These are phyloP conservation scores for Graptemys geographica DNA, from an alignment of 2,797 vertebrate genomes.

Conservation along the genomic window DNA sequence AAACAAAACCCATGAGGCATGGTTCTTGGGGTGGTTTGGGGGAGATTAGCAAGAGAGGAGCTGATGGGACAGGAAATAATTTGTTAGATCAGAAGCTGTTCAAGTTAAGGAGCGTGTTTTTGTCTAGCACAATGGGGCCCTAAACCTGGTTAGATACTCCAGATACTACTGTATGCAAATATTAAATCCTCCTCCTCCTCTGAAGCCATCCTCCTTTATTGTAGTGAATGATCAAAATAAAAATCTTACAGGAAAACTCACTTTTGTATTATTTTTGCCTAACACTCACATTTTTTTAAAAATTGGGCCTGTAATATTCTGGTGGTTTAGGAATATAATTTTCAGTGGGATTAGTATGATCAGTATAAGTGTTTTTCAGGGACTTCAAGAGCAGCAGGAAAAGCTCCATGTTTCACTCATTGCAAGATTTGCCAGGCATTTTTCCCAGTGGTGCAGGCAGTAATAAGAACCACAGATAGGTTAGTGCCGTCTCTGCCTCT, in stretches of 20 bases:
- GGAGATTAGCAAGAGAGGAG: background rate
- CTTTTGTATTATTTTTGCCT: background rate
- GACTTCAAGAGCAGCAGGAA: background rate
- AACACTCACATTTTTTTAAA: too few species aligned
- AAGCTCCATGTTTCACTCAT: background rate
- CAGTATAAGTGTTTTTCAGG: rapidly evolving
- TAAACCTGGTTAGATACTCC: too few species aligned
- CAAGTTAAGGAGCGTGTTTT: too few species aligned
- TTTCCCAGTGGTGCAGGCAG: background rate
- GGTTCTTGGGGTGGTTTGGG: background rate
- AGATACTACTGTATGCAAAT: too few species aligned
- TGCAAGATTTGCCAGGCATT: background rate
- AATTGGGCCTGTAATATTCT: background rate
- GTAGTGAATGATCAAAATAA: background rate
- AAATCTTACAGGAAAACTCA: background rate
- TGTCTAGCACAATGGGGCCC: too few species aligned
- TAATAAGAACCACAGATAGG: background rate
- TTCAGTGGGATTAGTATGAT: background rate
- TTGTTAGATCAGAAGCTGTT: background rate
- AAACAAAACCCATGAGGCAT: too few species aligned
- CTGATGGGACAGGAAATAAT: background rate
- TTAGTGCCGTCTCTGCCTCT: background rate
- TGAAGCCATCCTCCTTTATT: background rate
- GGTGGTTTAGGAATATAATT: background rate
- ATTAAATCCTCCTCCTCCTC: too few species aligned